Evolutionary conservation across 2,888 invertebrate species (phyloP).

Genomic region (Cantharis rustica): DNA sequence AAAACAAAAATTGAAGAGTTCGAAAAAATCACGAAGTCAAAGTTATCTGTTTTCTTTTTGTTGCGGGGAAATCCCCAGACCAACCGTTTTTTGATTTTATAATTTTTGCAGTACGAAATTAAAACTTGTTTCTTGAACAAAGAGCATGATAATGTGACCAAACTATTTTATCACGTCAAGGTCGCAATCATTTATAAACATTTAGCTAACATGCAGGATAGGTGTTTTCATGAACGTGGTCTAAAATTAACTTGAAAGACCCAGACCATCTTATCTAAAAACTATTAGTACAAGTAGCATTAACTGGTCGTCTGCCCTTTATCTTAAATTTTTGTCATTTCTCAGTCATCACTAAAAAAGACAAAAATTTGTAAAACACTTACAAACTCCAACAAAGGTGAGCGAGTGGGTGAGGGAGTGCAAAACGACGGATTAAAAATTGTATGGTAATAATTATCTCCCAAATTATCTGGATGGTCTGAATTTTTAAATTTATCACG

Average conservation of each 20-base stretch:
- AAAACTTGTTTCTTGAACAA: neutral
- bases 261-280: conserved; percentile 14
- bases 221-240: neutral
- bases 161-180: conserved; percentile 17
- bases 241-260: conserved; percentile 13
- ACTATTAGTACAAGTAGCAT: conserved; percentile 8
- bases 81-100: neutral
- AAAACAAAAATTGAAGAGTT: no score
- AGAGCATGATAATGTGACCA: neutral
- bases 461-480: neutral
- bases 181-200: conserved; percentile 26
- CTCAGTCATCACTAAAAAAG: neutral
- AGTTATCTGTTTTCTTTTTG: neutral
- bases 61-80: neutral
- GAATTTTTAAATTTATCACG: neutral
- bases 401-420: neutral
- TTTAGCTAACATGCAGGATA: conserved; percentile 9
- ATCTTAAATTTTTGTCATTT: neutral
- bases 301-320: neutral
- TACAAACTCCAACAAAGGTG: neutral
- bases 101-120: neutral
- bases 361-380: neutral
- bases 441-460: no score
- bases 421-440: no score
- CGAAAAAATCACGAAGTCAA: neutral